Evolutionary conservation across 2,113 vertebrate genomes (phyloP).

Genomic region (Sebastes schlegelii): DNA sequence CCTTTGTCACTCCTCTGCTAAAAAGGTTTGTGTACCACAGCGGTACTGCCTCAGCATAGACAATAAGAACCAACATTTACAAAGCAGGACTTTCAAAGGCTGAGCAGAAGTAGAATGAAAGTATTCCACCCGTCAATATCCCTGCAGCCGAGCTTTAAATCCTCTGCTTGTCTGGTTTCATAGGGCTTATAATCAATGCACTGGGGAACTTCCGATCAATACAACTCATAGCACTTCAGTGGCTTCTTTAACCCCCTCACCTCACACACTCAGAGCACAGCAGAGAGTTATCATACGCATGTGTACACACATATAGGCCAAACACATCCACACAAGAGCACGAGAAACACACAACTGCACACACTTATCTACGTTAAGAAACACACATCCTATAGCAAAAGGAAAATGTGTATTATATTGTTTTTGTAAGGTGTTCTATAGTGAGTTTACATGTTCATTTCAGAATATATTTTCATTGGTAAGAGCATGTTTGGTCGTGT

Average conservation of each 20-base stretch:
- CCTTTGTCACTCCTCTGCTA: slow-evolving; percentile 16
- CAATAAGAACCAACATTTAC: slow-evolving; percentile 36
- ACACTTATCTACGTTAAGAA: background rate
- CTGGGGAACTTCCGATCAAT: slow-evolving; percentile 74
- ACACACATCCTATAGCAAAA: background rate
- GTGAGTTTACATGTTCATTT: background rate
- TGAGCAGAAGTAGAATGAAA: slow-evolving; percentile 33
- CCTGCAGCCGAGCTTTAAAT: slow-evolving; percentile 61
- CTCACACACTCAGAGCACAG: slow-evolving; percentile 33
- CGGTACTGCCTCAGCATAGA: background rate
- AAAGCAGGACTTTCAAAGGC: slow-evolving; percentile 38
- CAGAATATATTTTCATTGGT: background rate
- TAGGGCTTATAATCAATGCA: slow-evolving; percentile 71
- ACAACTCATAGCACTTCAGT: slow-evolving; percentile 71
- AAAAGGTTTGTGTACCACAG: background rate
- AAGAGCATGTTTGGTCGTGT: background rate
- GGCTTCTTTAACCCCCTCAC: slow-evolving; percentile 66
- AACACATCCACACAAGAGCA: background rate
- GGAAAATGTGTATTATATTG: background rate
- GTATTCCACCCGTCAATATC: slow-evolving; percentile 57
- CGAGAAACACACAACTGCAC: background rate
- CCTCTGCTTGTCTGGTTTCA: slow-evolving; percentile 67
- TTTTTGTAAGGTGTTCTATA: background rate
- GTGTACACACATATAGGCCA: slow-evolving; percentile 1
- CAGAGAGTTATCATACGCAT: slow-evolving; percentile 15